phyloP scores from a whole-genome alignment of 2,888 invertebrate species.

The Lepetodrilus schrolli region DNA sequence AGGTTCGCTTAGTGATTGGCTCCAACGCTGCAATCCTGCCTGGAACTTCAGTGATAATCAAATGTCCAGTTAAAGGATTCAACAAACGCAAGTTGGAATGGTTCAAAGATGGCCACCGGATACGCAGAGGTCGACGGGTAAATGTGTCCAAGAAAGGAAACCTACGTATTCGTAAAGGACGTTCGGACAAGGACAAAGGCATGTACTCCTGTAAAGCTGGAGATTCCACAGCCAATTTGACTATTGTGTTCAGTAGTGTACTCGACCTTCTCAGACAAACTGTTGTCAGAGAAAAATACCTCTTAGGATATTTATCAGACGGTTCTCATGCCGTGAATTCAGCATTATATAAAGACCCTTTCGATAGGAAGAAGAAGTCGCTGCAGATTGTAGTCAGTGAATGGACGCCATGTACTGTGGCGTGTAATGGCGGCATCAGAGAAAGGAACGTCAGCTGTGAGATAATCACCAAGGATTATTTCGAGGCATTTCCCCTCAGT shows the following conservation, averaged over 20 bases:
- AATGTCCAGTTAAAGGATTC: slow-evolving; percentile 65
- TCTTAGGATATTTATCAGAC: slow-evolving; percentile 42
- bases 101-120: slow-evolving; percentile 56
- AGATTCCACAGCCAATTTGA: slow-evolving; percentile 54
- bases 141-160: slow-evolving; percentile 50
- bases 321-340: slow-evolving; percentile 33
- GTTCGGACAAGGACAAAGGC: slow-evolving; percentile 60
- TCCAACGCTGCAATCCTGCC: slow-evolving; percentile 64
- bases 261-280: slow-evolving; percentile 59
- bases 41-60: slow-evolving; percentile 62
- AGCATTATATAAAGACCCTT: slow-evolving; percentile 55
- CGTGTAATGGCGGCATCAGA: slow-evolving; percentile 64
- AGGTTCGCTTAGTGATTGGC: slow-evolving; percentile 61
- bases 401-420: slow-evolving; percentile 62
- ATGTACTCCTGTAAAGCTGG: slow-evolving; percentile 67
- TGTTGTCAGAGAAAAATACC: slow-evolving; percentile 52
- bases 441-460: slow-evolving; percentile 65
- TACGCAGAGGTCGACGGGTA: slow-evolving; percentile 50
- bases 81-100: slow-evolving; percentile 64
- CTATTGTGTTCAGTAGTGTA: slow-evolving; percentile 57
- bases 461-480: slow-evolving; percentile 63
- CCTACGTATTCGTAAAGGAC: slow-evolving; percentile 55
- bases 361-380: slow-evolving; percentile 52
- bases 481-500: slow-evolving; percentile 55
- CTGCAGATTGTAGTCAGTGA: slow-evolving; percentile 56